Conservation (phyloP, 2,113 vertebrate species). For the Anguilla japonica region DNA sequence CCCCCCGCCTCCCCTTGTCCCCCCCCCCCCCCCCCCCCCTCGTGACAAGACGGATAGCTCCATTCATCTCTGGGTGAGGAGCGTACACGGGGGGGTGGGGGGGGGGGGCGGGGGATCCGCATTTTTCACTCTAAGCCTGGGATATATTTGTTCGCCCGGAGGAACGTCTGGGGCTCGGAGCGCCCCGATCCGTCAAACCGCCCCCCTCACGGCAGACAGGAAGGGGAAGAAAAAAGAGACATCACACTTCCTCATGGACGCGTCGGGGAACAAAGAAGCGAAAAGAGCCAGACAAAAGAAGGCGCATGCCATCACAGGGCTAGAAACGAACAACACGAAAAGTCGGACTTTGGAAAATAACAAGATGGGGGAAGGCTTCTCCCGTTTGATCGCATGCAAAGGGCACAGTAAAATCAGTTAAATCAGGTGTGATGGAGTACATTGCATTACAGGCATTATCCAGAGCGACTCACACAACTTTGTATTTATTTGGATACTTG, state of each 20-base stretch:
- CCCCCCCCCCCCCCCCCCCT: too few relatives aligned
- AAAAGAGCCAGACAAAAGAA: not conserved
- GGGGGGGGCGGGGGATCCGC: constrained; percentile 55
- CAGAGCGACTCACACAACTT: too few relatives aligned
- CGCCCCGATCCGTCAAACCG: constrained; percentile 74
- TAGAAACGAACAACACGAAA: not conserved
- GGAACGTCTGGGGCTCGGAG: constrained; percentile 69
- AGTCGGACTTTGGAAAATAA: not conserved
- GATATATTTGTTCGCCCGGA: constrained; percentile 73
- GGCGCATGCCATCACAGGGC: not conserved
- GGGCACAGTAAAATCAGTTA: too few relatives aligned
- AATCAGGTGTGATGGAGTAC: too few relatives aligned
- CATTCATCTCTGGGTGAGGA: constrained; percentile 79
- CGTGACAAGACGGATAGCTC: constrained; percentile 80
- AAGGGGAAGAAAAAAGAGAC: not conserved
- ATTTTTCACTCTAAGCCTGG: constrained; percentile 71
- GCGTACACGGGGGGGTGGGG: constrained; percentile 8
- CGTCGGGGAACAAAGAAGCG: not conserved
- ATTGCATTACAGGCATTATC: too few relatives aligned
- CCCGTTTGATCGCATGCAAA: not conserved
- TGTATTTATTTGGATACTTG: too few relatives aligned
- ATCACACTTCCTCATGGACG: not conserved
- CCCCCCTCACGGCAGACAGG: constrained; percentile 28
- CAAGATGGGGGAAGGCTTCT: not conserved
- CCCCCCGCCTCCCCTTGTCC: too few relatives aligned